Evolutionary conservation across 2,113 vertebrate genomes (phyloP).

Genomic region (Notothenia rossii): DNA sequence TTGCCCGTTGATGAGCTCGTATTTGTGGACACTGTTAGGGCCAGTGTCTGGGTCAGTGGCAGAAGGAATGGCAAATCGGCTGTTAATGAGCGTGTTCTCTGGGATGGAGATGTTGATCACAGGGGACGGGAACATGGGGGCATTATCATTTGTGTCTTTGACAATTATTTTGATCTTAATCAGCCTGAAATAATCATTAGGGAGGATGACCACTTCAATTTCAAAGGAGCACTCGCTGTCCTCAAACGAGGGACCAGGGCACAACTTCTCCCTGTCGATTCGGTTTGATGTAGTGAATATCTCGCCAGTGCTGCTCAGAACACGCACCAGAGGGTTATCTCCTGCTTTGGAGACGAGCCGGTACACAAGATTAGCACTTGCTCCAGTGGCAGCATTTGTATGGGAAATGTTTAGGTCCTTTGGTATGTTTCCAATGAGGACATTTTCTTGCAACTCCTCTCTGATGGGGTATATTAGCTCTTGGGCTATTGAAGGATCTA

Average conservation of each 20-base stretch:
- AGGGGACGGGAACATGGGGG: conserved; percentile 98
- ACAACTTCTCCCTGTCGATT: conserved; percentile 98
- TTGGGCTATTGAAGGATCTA: conserved; percentile 97
- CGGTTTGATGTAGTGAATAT: conserved; percentile 98
- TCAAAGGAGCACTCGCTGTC: conserved; percentile 98
- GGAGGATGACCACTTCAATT: conserved; percentile 98
- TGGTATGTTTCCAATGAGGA: conserved; percentile 99
- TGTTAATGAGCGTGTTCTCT: conserved; percentile 99
- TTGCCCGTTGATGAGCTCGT: conserved; percentile 96
- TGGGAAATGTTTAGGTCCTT: conserved; percentile 99
- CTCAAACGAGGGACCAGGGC: conserved; percentile 92
- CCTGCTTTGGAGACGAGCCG: conserved; percentile 98
- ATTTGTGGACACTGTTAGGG: conserved; percentile 97
- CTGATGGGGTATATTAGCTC: conserved; percentile 99
- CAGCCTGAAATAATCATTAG: conserved; percentile 98
- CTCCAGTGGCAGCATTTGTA: conserved; percentile 93
- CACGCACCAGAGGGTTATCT: conserved; percentile 95
- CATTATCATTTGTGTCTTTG: conserved; percentile 99
- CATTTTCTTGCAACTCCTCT: conserved; percentile 98
- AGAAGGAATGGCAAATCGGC: conserved; percentile 97
- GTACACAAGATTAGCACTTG: conserved; percentile 96
- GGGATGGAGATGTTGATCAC: conserved; percentile 99
- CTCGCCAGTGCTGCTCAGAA: conserved; percentile 96
- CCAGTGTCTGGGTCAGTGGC: conserved; percentile 98
- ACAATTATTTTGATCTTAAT: conserved; percentile 99